A percentile compares a stretch with the other conserved stretches of the same genome.
phyloP scores from a whole-genome alignment of 2,888 invertebrate species.

The Bursaphelenchus okinawaensis region DNA sequence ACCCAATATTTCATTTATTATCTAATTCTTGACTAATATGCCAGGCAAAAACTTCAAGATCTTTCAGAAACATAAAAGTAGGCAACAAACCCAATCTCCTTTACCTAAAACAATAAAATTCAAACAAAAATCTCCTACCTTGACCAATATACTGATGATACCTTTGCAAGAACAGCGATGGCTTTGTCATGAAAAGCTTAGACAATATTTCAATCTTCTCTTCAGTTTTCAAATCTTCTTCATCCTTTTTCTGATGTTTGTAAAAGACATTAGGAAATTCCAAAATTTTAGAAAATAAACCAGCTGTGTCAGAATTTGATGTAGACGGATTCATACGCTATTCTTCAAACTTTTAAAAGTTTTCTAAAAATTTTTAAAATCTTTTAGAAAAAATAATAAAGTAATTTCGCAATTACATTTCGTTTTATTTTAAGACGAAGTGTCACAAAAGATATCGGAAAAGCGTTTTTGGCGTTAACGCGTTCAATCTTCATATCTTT shows the following conservation, averaged over 20 bases:
- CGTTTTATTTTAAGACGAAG: neutral
- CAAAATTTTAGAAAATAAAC: constrained; percentile 19
- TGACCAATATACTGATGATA: constrained; percentile 21
- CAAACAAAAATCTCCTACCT: constrained; percentile 15
- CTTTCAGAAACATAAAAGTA: neutral
- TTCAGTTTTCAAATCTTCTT: constrained; percentile 35
- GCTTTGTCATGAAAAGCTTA: constrained; percentile 27
- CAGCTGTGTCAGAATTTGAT: neutral
- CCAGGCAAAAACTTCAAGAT: too few relatives aligned
- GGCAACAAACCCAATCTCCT: constrained; percentile 2
- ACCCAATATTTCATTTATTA: too few relatives aligned
- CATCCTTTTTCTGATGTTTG: constrained; percentile 38
- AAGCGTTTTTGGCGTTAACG: too few relatives aligned
- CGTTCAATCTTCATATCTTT: too few relatives aligned
- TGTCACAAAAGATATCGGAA: neutral
- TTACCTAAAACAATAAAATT: neutral
- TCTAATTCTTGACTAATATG: too few relatives aligned
- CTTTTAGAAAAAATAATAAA: neutral
- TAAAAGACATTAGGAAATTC: constrained; percentile 33
- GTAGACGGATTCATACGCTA: neutral
- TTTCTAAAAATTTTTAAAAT: too few relatives aligned
- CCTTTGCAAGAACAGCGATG: constrained; percentile 39
- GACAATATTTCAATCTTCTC: constrained; percentile 32
- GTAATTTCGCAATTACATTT: too few relatives aligned
- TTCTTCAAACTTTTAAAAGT: too few relatives aligned